A percentile compares a stretch with the other conserved stretches of the same genome.
phyloP scores from a whole-genome alignment of 2,888 invertebrate genomes.

The Pristionchus mayeri region DNA sequence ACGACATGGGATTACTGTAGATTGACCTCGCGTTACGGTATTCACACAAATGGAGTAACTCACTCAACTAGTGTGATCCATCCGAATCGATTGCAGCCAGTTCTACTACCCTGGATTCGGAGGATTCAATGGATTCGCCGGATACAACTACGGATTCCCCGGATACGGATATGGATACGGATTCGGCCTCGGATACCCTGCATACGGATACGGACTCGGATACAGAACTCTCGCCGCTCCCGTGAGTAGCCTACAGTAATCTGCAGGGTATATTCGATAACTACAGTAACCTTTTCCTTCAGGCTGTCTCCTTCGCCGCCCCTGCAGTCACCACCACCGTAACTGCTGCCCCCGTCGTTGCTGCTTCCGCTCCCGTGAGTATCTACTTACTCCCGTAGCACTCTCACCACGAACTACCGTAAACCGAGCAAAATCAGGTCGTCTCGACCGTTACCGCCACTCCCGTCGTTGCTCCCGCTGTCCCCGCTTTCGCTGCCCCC shows the following conservation, averaged over 20 bases:
- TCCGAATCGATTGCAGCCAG: constrained; percentile 24
- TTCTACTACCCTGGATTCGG: constrained; percentile 2
- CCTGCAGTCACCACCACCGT: constrained; percentile 25
- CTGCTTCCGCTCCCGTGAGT: constrained; percentile 8
- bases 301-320: constrained; percentile 3
- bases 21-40: not conserved
- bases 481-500: constrained; percentile 31
- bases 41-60: not conserved
- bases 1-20: constrained; percentile 23
- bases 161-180: constrained; percentile 41
- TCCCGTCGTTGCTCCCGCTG: constrained; percentile 41
- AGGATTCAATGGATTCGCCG: constrained; percentile 30
- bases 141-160: constrained; percentile 37
- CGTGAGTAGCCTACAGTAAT: constrained; percentile 19
- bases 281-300: not conserved
- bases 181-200: constrained; percentile 31
- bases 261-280: not conserved
- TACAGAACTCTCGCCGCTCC: constrained; percentile 43
- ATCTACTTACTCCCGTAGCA: not conserved
- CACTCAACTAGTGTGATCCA: too few species aligned
- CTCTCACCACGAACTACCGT: not conserved
- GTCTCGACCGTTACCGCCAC: constrained; percentile 39
- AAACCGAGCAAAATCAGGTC: not conserved
- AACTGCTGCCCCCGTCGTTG: constrained; percentile 40
- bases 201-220: constrained; percentile 39